Evolutionary conservation across 1,140 invertebrate species (phyloP).

Genomic region (Vanessa atalanta): DNA sequence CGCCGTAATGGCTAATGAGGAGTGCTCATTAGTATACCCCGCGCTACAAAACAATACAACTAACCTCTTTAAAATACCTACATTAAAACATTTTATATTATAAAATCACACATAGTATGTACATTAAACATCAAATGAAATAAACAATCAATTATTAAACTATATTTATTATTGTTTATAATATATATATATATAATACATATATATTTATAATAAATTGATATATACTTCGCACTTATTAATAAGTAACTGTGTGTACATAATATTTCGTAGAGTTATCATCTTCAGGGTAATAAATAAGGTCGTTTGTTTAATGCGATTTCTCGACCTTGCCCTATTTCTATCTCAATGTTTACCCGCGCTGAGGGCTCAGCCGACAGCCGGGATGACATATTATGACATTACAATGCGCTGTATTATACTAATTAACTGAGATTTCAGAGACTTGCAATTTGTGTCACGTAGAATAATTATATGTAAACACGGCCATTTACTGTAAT

Average conservation of each 20-base stretch:
- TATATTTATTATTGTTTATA: too few species aligned
- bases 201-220: too few species aligned
- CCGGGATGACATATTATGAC: constrained; percentile 7
- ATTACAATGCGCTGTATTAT: constrained; percentile 7
- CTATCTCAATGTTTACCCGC: constrained; percentile 1
- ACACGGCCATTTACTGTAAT: not conserved
- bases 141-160: too few species aligned
- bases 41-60: not conserved
- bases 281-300: constrained; percentile 7
- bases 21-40: not conserved
- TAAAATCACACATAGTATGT: not conserved
- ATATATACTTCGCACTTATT: not conserved
- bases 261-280: not conserved
- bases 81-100: constrained; percentile 4
- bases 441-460: not conserved
- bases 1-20: constrained; percentile 9
- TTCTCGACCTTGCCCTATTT: constrained; percentile 9
- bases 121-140: too few species aligned
- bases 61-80: not conserved
- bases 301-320: constrained; percentile 6
- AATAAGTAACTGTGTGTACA: too few species aligned
- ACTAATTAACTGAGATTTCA: constrained; percentile 5
- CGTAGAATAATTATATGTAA: constrained; percentile 4
- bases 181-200: too few species aligned
- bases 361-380: not conserved